These are phyloP conservation scores for Apodemus speciosus DNA, from an alignment of 2,113 vertebrate species.

Conservation along the genomic window DNA sequence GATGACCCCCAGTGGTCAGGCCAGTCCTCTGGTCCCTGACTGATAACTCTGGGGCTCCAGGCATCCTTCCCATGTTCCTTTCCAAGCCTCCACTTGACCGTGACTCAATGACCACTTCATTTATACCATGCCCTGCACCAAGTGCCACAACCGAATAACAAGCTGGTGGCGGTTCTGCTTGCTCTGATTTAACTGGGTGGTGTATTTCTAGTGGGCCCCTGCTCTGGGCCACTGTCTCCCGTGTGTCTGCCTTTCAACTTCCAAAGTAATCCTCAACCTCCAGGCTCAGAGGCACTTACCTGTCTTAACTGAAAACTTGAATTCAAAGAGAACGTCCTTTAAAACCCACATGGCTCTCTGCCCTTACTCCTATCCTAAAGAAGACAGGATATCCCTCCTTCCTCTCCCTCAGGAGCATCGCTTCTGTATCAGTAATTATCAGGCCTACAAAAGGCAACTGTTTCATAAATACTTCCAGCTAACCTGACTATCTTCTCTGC, in stretches of 20 bases:
- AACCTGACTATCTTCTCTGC: constrained; percentile 3
- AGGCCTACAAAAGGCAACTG: not conserved
- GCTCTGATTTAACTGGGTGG: not conserved
- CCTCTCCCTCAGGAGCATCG: not conserved
- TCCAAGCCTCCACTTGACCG: not conserved
- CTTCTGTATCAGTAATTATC: not conserved
- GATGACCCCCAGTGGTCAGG: not conserved
- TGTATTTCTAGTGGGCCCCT: not conserved
- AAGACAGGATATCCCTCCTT: not conserved
- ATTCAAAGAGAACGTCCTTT: not conserved
- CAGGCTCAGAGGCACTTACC: not conserved
- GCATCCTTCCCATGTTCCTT: not conserved
- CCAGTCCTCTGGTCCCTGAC: not conserved
- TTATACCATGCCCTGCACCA: not conserved
- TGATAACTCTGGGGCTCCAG: not conserved
- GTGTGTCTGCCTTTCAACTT: not conserved
- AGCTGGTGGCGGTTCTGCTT: not conserved
- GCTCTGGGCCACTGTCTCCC: not conserved
- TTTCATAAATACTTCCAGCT: not conserved
- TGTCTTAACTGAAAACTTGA: not conserved
- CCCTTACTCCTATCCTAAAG: not conserved
- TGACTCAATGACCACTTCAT: not conserved
- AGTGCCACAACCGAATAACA: not conserved
- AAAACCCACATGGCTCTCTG: not conserved
- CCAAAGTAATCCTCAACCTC: not conserved